These are phyloP conservation scores for Esperia sulphurella DNA, from an alignment of 2,888 invertebrate species.

Conservation along the genomic window DNA sequence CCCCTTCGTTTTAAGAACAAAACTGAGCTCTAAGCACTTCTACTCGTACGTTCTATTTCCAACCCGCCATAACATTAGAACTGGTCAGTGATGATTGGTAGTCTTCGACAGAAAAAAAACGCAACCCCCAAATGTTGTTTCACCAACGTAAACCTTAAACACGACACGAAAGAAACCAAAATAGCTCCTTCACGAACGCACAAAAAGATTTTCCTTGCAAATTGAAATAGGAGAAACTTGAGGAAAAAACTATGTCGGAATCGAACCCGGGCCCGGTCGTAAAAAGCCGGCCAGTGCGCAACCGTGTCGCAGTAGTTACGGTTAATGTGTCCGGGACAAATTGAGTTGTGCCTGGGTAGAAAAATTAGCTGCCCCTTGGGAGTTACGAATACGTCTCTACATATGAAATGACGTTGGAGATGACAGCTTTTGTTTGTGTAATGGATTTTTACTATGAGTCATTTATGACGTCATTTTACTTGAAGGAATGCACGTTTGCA, in stretches of 20 bases:
- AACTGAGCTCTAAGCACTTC: constrained; percentile 26
- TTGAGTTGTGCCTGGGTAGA: constrained; percentile 70
- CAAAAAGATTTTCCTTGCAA: constrained; percentile 55
- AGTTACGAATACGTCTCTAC: constrained; percentile 21
- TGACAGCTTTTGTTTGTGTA: constrained; percentile 11
- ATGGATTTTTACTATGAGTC: no score
- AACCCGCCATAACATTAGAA: constrained; percentile 10
- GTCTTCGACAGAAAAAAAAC: constrained; percentile 28
- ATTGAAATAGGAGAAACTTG: constrained; percentile 67
- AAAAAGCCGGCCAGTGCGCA: constrained; percentile 64
- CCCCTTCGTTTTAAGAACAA: constrained; percentile 16
- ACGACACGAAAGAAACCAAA: constrained; percentile 11
- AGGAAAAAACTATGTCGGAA: constrained; percentile 43
- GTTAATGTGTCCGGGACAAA: constrained; percentile 74
- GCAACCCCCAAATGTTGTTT: constrained; percentile 20
- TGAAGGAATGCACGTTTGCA: no score
- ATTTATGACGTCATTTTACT: no score
- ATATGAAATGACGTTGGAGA: constrained; percentile 28
- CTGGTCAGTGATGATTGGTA: constrained; percentile 71
- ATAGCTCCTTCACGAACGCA: constrained; percentile 8
- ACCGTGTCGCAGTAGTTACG: constrained; percentile 70
- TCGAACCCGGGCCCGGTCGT: constrained; percentile 53
- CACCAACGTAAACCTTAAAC: constrained; percentile 23
- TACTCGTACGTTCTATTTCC: constrained; percentile 26
- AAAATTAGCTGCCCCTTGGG: constrained; percentile 69